A percentile compares a stretch with the other conserved stretches of the same genome.
These are phyloP conservation scores for Andrena praecox DNA, from an alignment of 2,888 invertebrate genomes.

Conservation along the genomic window DNA sequence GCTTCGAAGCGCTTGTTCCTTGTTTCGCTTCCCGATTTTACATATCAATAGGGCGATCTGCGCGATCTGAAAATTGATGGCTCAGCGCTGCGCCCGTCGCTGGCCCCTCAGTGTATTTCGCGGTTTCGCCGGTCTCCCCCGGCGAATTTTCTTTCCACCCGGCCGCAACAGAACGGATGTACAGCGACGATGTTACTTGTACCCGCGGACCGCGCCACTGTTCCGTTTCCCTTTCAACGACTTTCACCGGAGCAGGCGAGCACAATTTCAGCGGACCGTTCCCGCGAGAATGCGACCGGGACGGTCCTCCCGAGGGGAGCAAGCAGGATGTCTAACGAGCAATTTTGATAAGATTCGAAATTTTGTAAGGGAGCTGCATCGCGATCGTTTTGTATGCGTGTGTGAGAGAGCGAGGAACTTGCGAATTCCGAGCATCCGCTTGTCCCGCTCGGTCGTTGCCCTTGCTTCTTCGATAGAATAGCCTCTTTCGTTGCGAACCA, in stretches of 20 bases:
- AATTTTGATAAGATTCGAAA: constrained; percentile 33
- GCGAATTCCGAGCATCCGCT: constrained; percentile 35
- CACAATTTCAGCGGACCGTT: constrained; percentile 25
- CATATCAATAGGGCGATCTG: constrained; percentile 81
- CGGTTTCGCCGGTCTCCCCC: background rate
- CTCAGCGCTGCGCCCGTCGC: constrained; percentile 26
- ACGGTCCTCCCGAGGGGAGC: constrained; percentile 8
- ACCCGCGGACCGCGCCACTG: background rate
- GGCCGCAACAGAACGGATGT: background rate
- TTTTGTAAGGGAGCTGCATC: constrained; percentile 25
- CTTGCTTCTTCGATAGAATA: constrained; percentile 38
- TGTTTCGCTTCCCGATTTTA: constrained; percentile 75
- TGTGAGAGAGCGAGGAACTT: constrained; percentile 7
- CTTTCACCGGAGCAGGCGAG: constrained; percentile 11
- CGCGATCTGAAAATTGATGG: constrained; percentile 72
- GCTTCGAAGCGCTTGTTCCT: constrained; percentile 24
- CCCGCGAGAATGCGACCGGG: background rate
- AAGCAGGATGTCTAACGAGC: constrained; percentile 35
- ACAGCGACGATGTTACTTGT: background rate
- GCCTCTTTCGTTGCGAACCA: constrained; percentile 26
- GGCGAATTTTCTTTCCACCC: background rate
- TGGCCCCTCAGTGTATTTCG: background rate
- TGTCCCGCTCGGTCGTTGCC: constrained; percentile 37
- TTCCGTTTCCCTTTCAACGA: constrained; percentile 6
- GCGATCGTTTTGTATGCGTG: constrained; percentile 38